Evolutionary conservation across 2,113 vertebrate species (phyloP), one percentile per base, ranked within the genome.

Genomic region (Tiliqua scincoides): DNA sequence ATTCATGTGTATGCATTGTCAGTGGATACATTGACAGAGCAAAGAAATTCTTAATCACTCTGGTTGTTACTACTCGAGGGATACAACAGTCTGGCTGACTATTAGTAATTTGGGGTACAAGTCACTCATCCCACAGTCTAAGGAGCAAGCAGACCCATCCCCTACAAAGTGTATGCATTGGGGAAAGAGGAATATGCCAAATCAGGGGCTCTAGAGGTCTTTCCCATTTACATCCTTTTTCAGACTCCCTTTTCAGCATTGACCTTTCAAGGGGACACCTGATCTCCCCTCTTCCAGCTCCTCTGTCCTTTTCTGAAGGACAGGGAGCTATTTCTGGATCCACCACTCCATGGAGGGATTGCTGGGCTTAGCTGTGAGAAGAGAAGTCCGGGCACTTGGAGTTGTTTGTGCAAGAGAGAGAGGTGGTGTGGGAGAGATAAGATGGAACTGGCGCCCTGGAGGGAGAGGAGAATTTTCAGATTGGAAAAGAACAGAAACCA

Each of bases 261-360:
- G 62, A 67, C 80, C 81, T 81, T 82, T 76, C 75, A 81, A 83
- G 74, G 67, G 68, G 48, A 87, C 52, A 75, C 21, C 27, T 5
- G 81, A 91, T 85, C 82, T 27, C 65, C 48, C 71, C 59, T 54
- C 48, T 57, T 32, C 32, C 35, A 27, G 63, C 37, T 61, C 74
- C 74, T 77, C 67, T 86, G 71, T 52, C 76, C 84, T 85, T 74
- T 85, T 76, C 70, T 65, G 78, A 89, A 85, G 86, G 86, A 78
- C 86, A 87, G 23, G 4, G 1, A 79, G 67, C 74, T 87, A 87
- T 87, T 87, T 87, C 59, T 83, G 80, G 86, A 77, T 76, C n/a
- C 25, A n/a, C 73, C 79, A 20, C 32, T 61, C 43, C 21, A 18
- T 8, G 52, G 3, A 6, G 21, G 10, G 78, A 32, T 40, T 15